Percentiles rank a stretch among this genome's conserved stretches.
phyloP scores from a whole-genome alignment of 1,140 invertebrate species.

The Diuraphis noxia region DNA sequence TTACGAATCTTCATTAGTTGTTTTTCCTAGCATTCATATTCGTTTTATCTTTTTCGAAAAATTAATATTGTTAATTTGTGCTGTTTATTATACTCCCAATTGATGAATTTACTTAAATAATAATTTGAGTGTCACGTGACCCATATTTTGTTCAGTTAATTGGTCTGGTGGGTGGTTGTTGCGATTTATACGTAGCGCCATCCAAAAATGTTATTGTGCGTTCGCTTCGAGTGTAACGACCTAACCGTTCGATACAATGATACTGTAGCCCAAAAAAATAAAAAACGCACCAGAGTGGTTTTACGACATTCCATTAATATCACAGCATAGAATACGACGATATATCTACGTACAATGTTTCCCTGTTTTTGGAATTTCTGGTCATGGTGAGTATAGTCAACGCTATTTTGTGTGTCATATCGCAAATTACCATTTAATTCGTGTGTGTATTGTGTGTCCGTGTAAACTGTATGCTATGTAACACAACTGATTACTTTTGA shows the following conservation, averaged over 20 bases:
- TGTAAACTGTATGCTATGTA: not conserved
- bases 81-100: not conserved
- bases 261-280: not conserved
- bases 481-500: not conserved
- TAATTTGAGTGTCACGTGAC: not conserved
- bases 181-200: not conserved
- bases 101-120: not conserved
- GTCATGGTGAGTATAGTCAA: slow-evolving; percentile 66
- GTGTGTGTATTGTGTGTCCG: not conserved
- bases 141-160: not conserved
- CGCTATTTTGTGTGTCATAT: not conserved
- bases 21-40: not conserved
- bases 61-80: not conserved
- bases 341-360: slow-evolving; percentile 63
- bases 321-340: not conserved
- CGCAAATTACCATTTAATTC: not conserved
- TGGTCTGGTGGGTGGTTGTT: not conserved
- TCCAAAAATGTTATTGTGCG: not conserved
- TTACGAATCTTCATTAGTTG: not conserved
- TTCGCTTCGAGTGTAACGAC: not conserved
- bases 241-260: not conserved
- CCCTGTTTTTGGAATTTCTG: slow-evolving; percentile 70
- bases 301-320: slow-evolving; percentile 2
- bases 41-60: not conserved
- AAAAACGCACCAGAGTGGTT: slow-evolving; percentile 3